phyloP scores from a whole-genome alignment of 2,888 invertebrate species.

The Stegana nigrithorax region DNA sequence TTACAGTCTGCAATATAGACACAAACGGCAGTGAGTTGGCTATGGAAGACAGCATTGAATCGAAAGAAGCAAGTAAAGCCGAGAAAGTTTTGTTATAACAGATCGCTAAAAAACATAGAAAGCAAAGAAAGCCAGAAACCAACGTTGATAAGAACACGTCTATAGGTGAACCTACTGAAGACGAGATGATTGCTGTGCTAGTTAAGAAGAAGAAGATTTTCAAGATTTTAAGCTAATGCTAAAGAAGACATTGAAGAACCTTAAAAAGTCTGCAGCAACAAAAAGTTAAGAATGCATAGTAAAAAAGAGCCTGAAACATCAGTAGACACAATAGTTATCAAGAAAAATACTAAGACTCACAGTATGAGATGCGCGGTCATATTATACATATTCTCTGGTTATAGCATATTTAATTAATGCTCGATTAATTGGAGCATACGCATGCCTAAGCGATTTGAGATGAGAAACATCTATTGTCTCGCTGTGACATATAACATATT shows the following conservation, averaged over 20 bases:
- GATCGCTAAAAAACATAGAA: conserved; percentile 31
- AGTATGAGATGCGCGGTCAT: conserved; percentile 15
- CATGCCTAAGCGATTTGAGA: too few relatives aligned
- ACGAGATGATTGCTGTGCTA: too few relatives aligned
- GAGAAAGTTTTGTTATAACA: background rate
- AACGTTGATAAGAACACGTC: background rate
- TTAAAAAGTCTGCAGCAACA: background rate
- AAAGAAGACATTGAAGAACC: too few relatives aligned
- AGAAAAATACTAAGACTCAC: conserved; percentile 37
- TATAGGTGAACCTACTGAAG: too few relatives aligned
- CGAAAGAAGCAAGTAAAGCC: conserved; percentile 1
- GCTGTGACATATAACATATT: too few relatives aligned
- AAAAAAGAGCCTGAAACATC: background rate
- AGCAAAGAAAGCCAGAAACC: conserved; percentile 11
- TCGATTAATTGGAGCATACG: too few relatives aligned
- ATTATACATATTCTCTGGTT: too few relatives aligned
- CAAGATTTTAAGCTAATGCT: conserved; percentile 12
- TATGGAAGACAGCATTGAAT: conserved; percentile 45
- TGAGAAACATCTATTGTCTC: too few relatives aligned
- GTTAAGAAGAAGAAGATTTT: conserved; percentile 28
- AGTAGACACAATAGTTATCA: background rate
- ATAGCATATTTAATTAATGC: too few relatives aligned
- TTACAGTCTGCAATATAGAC: conserved; percentile 56
- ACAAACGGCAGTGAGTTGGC: conserved; percentile 50
- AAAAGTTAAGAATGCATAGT: background rate